Evolutionary conservation across 2,113 vertebrate species (phyloP).

Genomic region (Gulo gulo): DNA sequence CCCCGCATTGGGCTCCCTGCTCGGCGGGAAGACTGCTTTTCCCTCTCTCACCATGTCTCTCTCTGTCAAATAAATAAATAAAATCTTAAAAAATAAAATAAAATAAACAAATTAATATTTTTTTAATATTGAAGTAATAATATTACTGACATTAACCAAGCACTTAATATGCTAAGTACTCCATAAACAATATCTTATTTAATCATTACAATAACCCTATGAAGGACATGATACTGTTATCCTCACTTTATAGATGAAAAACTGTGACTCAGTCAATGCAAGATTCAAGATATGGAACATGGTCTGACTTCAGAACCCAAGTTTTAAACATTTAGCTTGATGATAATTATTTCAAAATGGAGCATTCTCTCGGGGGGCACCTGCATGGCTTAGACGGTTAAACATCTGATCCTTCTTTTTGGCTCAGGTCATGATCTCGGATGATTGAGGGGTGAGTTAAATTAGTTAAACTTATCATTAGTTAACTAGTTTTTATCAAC

Average conservation of each 20-base stretch:
- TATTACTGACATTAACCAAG: not conserved
- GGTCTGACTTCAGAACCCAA: not conserved
- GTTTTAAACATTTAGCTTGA: not conserved
- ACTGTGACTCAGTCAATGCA: not conserved
- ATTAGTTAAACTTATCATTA: too few species aligned
- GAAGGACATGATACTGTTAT: not conserved
- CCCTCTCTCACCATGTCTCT: too few species aligned
- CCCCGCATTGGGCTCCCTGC: too few species aligned
- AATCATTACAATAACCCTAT: not conserved
- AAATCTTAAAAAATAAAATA: too few species aligned
- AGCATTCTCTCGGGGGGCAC: not conserved
- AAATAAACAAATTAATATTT: not conserved
- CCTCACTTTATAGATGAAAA: not conserved
- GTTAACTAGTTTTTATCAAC: not conserved
- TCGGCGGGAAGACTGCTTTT: too few species aligned
- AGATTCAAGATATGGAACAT: not conserved
- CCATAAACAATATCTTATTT: not conserved
- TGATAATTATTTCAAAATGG: not conserved
- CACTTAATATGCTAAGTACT: not conserved
- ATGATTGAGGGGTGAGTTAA: too few species aligned
- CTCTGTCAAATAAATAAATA: too few species aligned
- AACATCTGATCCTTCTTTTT: not conserved
- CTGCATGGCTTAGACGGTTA: not conserved
- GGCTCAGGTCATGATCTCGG: not conserved
- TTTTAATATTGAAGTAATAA: not conserved